Base-by-base conservation (phyloP, 2,888 invertebrate species). In the Phymatocera aterrima region DNA sequence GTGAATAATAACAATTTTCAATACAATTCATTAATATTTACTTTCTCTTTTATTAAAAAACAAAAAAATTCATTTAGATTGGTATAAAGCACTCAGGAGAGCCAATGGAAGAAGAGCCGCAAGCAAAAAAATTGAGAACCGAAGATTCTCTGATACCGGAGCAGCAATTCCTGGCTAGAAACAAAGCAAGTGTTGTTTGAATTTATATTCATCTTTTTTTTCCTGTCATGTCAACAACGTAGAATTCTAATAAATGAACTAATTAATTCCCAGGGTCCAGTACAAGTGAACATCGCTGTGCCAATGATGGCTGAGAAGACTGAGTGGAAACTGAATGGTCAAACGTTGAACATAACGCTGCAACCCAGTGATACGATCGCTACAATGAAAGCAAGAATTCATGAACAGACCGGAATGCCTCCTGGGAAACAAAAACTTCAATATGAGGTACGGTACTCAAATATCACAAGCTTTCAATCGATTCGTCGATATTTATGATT, bases 341-440 rank as follows among this genome's bases (percentile, higher is more conserved):
- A 99, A 91, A 93, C 95, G 81, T 91, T 99, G 85, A 93, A 94
- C 75, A 93, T 98, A 78, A 94, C 94, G 1, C 88, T 99, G 87
- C 94, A 96, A 54, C 92, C 97, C 15, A 93, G 94, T 15, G 96
- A 98, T 83, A 92, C 94, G 0, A 95, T 98, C n/a, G 94, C 95
- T 15, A 95, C 94, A 77, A 94, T 99, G 84, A 99, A 99, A 92
- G 94, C 95, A 12, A 95, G 96, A 89, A 93, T 99, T 84, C 95
- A 96, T 82, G 95, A 97, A 88, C 93, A 95, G 83, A 96, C 97
- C 79, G 96, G 96, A 82, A 97, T 99, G 96, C 98, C 98, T 60
- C 97, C 96, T 21, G 98, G 98, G 77, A 99, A 99, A 90, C 99
- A 99, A 92, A 99, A 99, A 91, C 93, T 99, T 82, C 96, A 97